Conservation (phyloP, 2,797 vertebrate genomes). For the Chrysocyon brachyurus region DNA sequence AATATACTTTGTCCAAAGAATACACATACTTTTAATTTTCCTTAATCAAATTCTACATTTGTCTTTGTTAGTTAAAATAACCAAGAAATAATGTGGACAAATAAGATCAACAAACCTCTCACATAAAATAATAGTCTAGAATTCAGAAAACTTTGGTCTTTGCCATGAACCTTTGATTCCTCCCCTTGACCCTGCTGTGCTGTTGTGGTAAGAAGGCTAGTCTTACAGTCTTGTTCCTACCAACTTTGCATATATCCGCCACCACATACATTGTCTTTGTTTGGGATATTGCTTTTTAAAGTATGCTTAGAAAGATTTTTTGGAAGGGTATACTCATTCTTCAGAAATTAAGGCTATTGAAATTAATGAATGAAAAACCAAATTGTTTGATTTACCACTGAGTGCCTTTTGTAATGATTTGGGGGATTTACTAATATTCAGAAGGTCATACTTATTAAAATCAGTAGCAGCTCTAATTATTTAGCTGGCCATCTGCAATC, state of each 20-base stretch:
- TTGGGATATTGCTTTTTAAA: conserved; percentile 21
- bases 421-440: conserved; percentile 23
- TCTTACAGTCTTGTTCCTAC: neutral
- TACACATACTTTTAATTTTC: conserved; percentile 9
- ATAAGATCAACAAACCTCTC: neutral
- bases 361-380: neutral
- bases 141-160: neutral
- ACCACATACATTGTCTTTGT: conserved; percentile 37
- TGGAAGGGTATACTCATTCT: conserved; percentile 45
- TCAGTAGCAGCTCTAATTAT: conserved; percentile 25
- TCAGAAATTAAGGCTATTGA: conserved; percentile 62
- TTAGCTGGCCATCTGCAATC: conserved; percentile 2
- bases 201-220: neutral
- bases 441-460: neutral
- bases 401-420: conserved; percentile 40
- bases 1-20: neutral
- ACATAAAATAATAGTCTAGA: neutral
- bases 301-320: conserved; percentile 45
- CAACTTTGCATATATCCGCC: neutral
- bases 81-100: neutral
- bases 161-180: neutral
- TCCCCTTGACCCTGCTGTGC: neutral
- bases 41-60: neutral
- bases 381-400: conserved; percentile 8
- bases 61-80: conserved; percentile 41